A percentile compares a stretch with the other conserved stretches of the same genome.
These are phyloP conservation scores for Cylas formicarius DNA, from an alignment of 1,140 invertebrate species.

Conservation along the genomic window DNA sequence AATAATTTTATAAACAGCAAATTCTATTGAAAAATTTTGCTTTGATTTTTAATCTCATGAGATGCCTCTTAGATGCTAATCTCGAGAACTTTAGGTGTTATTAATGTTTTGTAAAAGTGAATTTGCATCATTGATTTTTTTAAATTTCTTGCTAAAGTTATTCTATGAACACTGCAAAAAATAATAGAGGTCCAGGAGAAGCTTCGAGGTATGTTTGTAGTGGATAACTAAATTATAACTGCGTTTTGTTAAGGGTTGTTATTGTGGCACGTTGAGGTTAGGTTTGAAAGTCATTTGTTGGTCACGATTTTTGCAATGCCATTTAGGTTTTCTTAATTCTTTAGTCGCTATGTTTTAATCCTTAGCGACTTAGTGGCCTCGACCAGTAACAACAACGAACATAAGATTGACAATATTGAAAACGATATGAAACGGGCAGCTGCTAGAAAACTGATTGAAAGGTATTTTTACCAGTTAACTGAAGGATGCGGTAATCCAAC, in stretches of 20 bases:
- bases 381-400: conserved; percentile 32
- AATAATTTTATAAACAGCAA: too few species aligned
- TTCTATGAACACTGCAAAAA: conserved; percentile 40
- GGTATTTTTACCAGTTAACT: conserved; percentile 86
- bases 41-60: too few species aligned
- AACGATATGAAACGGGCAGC: conserved; percentile 81
- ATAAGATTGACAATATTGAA: conserved; percentile 29
- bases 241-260: neutral
- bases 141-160: conserved; percentile 18
- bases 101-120: too few species aligned
- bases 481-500: conserved; percentile 82
- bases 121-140: conserved; percentile 17
- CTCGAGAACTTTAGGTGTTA: too few species aligned
- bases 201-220: conserved; percentile 38
- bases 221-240: conserved; percentile 4
- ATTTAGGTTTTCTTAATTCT: neutral
- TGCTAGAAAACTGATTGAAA: conserved; percentile 80
- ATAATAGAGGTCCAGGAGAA: conserved; percentile 34
- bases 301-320: neutral
- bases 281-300: conserved; percentile 5
- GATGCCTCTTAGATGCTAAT: too few species aligned
- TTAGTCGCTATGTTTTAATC: neutral
- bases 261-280: conserved; percentile 5
- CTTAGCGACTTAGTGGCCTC: conserved; percentile 38
- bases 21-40: too few species aligned